Base-by-base conservation (phyloP, 2,113 vertebrate species). In the Cynopterus brachyotis region DNA sequence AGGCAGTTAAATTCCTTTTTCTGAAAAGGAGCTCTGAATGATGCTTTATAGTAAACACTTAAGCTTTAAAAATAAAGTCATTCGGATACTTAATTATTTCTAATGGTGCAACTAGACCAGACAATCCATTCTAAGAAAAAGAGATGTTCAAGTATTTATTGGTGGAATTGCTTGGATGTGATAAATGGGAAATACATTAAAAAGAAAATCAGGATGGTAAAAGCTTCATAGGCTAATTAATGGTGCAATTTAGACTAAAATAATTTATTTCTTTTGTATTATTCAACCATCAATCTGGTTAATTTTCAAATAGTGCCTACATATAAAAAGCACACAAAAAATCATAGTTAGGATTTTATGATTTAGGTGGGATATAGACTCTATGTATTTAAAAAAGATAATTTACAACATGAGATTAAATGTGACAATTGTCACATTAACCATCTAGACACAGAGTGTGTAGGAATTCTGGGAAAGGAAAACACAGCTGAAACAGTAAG, bases 71-170 rank as follows among this genome's bases (percentile, higher is more conserved):
- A 92, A 82, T 59, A 92, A 82, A 86, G 20, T 28, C 20, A 45
- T 78, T 89, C 19, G 47, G 50, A 89, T 94, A 76, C 92, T 94
- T 94, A 83, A 83, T 92, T 94, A 73, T 55, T 93, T 73, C 26
- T 55, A 87, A 69, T 60, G n/a, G 57, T 11, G 9, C n/a, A 92
- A 47, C 26, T 89, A 85, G 50, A 62, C 5, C 17, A 92, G 40
- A 64, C 28, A 69, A 24, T 79, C 2, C 24, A 82, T 90, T 78
- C n/a, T 59, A 35, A 11, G 32, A 42, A 94, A 92, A 87, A 94
- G 10, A 90, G n/a, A 83, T 73, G 2, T 20, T 79, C 3, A 82
- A 83, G 32, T 78, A 82, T 84, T 94, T 92, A n/a, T 60, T 78
- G 40, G 60, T 78, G 90, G 55, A 92, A 53, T 92, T 9, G 57